A percentile compares a stretch with the other conserved stretches of the same genome.
These are phyloP conservation scores for Apteryx owenii DNA, from an alignment of 2,113 vertebrate genomes.

Conservation along the genomic window DNA sequence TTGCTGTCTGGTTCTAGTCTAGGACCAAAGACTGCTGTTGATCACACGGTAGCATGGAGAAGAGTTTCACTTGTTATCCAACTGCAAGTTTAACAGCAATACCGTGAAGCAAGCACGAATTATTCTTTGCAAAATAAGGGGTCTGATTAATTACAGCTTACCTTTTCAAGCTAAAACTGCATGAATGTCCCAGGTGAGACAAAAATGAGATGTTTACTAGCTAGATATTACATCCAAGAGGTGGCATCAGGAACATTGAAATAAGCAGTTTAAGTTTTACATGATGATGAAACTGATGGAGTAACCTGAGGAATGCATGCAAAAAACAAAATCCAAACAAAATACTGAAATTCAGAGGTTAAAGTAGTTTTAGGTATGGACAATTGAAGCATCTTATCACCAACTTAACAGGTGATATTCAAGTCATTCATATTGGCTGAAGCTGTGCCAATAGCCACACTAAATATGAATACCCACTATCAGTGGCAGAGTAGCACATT, in stretches of 20 bases:
- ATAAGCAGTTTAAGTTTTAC: background rate
- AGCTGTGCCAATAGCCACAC: background rate
- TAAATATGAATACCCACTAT: background rate
- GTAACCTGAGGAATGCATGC: fast-evolving
- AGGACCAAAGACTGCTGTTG: background rate
- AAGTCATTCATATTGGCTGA: background rate
- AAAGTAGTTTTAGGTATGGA: background rate
- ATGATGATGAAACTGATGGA: fast-evolving
- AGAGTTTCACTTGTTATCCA: background rate
- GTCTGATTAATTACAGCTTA: background rate
- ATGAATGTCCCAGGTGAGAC: background rate
- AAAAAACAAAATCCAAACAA: fast-evolving
- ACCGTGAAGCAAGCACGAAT: fast-evolving
- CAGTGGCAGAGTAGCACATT: background rate
- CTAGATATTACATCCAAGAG: background rate
- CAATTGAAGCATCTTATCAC: background rate
- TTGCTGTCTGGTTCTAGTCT: background rate
- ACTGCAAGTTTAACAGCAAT: fast-evolving
- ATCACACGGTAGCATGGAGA: fast-evolving
- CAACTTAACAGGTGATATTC: background rate
- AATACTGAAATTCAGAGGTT: background rate
- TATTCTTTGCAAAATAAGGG: background rate
- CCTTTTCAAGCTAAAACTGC: background rate
- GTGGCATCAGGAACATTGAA: background rate
- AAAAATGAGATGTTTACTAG: background rate